phyloP scores from a whole-genome alignment of 2,888 invertebrate species.

The Lumbricus terrestris region DNA sequence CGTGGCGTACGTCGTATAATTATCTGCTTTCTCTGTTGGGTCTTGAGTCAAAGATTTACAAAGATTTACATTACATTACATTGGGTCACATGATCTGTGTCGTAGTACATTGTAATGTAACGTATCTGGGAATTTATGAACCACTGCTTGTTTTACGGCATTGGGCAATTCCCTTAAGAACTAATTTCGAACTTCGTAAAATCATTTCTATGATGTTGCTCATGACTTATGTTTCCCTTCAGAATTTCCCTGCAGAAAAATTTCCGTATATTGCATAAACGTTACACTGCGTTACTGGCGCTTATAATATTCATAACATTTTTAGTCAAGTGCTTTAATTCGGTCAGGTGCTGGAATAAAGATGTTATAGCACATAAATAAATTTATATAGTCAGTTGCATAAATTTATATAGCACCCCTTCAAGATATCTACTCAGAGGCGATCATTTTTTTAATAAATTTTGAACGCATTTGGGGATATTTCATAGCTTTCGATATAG shows the following conservation, averaged over 20 bases:
- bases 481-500: too few species aligned
- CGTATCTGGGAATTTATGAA: not conserved
- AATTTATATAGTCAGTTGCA: too few species aligned
- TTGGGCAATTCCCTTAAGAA: too few species aligned
- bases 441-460: not conserved
- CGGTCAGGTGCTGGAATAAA: not conserved
- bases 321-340: not conserved
- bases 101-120: too few species aligned
- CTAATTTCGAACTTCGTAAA: too few species aligned
- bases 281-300: conserved; percentile 35
- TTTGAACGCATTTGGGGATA: not conserved
- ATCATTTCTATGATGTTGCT: too few species aligned
- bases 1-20: conserved; percentile 44
- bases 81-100: too few species aligned
- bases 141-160: not conserved
- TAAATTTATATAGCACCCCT: too few species aligned
- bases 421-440: too few species aligned
- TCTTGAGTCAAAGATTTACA: too few species aligned
- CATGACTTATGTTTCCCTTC: too few species aligned
- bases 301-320: not conserved
- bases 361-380: not conserved
- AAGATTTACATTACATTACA: too few species aligned
- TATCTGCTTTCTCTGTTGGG: not conserved
- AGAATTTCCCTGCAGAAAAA: not conserved
- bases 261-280: not conserved